Percentiles rank a stretch among this genome's conserved stretches.
phyloP scores from a whole-genome alignment of 2,888 invertebrate genomes.

The Drosophila flavopinicola region DNA sequence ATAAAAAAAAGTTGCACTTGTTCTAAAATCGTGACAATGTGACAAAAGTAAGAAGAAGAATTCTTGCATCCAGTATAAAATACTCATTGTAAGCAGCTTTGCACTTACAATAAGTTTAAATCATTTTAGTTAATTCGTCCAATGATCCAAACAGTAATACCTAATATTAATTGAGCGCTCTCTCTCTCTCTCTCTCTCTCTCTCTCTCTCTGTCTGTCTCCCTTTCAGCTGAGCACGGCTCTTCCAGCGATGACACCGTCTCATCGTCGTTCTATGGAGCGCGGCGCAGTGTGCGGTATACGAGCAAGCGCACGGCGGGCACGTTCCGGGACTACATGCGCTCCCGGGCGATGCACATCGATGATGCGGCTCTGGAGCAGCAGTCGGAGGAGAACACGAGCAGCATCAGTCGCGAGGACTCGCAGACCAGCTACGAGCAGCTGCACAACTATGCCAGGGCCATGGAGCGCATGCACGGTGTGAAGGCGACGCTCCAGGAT shows the following conservation, averaged over 20 bases:
- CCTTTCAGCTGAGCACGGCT: constrained; percentile 76
- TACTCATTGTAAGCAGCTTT: no score
- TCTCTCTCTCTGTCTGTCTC: background rate
- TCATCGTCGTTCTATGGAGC: constrained; percentile 84
- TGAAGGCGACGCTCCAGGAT: constrained; percentile 80
- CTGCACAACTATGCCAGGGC: constrained; percentile 85
- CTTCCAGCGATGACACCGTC: constrained; percentile 84
- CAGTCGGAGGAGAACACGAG: constrained; percentile 82
- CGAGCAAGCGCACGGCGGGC: constrained; percentile 84
- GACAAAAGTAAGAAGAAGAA: no score
- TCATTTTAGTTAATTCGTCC: no score
- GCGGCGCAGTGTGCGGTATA: constrained; percentile 84
- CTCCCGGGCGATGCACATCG: constrained; percentile 82
- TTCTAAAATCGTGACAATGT: no score
- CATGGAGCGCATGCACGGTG: constrained; percentile 87
- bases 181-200: background rate
- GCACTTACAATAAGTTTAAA: no score
- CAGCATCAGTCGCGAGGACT: constrained; percentile 80
- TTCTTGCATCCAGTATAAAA: no score
- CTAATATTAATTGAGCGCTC: background rate
- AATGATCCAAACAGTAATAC: no score
- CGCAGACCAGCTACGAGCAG: constrained; percentile 80
- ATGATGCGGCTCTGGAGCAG: constrained; percentile 80
- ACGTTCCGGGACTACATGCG: constrained; percentile 84
- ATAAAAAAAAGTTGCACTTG: no score